These are phyloP conservation scores for Erpornis zantholeuca DNA, from an alignment of 2,113 vertebrate genomes.

Conservation along the genomic window DNA sequence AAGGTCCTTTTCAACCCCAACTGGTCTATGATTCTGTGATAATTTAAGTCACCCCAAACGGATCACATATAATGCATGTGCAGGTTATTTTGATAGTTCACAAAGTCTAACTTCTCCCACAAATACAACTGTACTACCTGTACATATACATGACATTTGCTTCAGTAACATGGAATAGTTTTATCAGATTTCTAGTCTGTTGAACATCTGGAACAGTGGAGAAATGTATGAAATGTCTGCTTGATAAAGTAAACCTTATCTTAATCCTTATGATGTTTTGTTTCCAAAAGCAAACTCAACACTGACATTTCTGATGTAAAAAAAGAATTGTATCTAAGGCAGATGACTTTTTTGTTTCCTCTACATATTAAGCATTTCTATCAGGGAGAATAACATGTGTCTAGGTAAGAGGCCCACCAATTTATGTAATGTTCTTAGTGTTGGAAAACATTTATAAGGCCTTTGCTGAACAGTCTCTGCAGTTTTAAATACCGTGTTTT, in stretches of 20 bases:
- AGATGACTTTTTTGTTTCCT: not conserved
- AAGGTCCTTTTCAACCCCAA: not conserved
- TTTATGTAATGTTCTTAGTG: not conserved
- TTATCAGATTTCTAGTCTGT: not conserved
- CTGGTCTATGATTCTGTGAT: not conserved
- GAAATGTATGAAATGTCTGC: not conserved
- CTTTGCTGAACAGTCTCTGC: not conserved
- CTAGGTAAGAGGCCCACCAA: not conserved
- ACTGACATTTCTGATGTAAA: not conserved
- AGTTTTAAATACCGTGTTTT: not conserved
- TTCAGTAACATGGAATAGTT: not conserved
- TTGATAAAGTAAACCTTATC: not conserved
- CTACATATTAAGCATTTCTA: not conserved
- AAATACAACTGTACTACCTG: not conserved
- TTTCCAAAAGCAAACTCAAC: not conserved
- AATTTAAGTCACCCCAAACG: not conserved
- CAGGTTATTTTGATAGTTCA: not conserved
- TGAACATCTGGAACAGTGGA: not conserved
- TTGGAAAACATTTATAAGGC: not conserved
- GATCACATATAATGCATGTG: not conserved
- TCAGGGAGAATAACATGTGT: not conserved
- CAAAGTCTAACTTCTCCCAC: not conserved
- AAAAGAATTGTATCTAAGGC: not conserved
- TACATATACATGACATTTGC: not conserved
- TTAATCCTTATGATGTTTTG: not conserved